Evolutionary conservation across 2,797 vertebrate species (phyloP).

Genomic region (Anguilla obscura): DNA sequence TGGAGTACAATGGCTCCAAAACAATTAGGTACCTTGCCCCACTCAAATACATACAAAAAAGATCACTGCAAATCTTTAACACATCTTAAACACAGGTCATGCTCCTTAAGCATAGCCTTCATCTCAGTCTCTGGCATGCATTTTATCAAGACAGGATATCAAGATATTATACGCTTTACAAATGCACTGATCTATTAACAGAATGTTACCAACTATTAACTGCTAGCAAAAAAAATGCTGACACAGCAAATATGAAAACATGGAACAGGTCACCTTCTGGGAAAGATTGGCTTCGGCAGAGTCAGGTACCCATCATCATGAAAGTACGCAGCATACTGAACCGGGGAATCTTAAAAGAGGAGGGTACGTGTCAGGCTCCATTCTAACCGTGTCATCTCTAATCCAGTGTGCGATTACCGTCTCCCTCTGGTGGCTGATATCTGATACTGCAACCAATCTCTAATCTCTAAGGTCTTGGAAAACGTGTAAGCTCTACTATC

Average conservation of each 20-base stretch:
- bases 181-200: not conserved
- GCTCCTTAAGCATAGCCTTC: not conserved
- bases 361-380: conserved; percentile 12
- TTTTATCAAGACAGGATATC: not conserved
- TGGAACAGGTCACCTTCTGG: conserved; percentile 76
- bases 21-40: not conserved
- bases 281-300: conserved; percentile 81
- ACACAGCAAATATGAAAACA: not conserved
- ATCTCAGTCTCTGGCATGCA: not conserved
- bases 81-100: not conserved
- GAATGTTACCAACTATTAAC: not conserved
- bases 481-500: not conserved
- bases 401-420: not conserved
- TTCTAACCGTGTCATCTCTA: not conserved
- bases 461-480: not conserved
- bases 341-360: conserved; percentile 77
- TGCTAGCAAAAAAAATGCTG: not conserved
- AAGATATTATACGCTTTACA: not conserved
- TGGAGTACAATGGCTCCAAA: not conserved
- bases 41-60: not conserved
- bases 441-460: not conserved
- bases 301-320: conserved; percentile 78
- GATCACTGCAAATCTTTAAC: not conserved
- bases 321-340: conserved; percentile 86
- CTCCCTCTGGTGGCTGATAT: not conserved